Evolutionary conservation across 2,113 vertebrate genomes (phyloP), one percentile per base, ranked within the genome.

Genomic region (Tautogolabrus adspersus): DNA sequence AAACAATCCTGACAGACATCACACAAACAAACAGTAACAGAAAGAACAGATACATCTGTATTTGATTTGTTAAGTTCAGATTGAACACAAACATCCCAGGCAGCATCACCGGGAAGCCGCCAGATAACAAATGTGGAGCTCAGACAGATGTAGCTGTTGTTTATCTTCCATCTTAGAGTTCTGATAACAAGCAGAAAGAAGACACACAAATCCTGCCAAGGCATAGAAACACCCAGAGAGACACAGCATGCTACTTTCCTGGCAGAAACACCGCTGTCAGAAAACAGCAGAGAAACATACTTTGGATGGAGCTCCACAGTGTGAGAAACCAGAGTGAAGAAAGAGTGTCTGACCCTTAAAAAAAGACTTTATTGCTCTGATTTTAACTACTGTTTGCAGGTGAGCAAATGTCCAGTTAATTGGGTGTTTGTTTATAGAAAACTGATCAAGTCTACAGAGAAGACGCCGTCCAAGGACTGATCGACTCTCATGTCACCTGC

Each of bases 91-190:
- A 62, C 79, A 51, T 5, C 16, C 46, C 19, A 23, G 12, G 21
- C 12, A n/a, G 12, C 26, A n/a, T 51, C 12, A 1, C 46, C 44
- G 18, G 18, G 42, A 61, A 63, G 37, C 9, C 7, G 56, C 23
- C 49, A 46, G 46, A 38, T 6, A 49, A 38, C 21, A 37, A 2
- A 2, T 0, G n/a, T 19, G 37, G 60, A 54, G 54, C 3, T 23
- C 21, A 54, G 6, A 42, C 23, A 11, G 46, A 16, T 15, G 13
- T 3, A 13, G 47, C 47, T 12, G 10, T 18, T 47, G 47, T 68
- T 77, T 40, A 55, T 59, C n/a, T 10, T 0, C 9, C 12, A 16
- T 58, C 6, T 52, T 49, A 55, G 64, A 60, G 67, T 66, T 66
- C 30, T 0, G 18, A 58, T 74, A 64, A 80, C 6, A 11, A 69